Conservation (phyloP, 2,797 vertebrate species). For the Sarcoramphus papa region DNA sequence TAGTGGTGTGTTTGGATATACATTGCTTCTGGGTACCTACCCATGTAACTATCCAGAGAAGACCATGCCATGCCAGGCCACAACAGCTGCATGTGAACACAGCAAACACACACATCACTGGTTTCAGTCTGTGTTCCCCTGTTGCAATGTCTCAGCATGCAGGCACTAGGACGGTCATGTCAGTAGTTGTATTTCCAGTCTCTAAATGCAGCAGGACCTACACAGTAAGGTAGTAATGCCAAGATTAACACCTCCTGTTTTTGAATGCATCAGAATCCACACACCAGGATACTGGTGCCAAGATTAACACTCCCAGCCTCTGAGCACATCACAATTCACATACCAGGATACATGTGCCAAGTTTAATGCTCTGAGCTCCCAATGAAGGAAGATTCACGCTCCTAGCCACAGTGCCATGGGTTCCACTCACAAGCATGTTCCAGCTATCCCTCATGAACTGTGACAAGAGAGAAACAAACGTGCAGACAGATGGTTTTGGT, state of each 20-base stretch:
- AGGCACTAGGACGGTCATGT: background rate
- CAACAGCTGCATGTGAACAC: background rate
- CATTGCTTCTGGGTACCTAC: background rate
- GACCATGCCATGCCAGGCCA: background rate
- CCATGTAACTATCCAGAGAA: background rate
- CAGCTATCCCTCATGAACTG: background rate
- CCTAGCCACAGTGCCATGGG: background rate
- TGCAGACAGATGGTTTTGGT: conserved; percentile 49
- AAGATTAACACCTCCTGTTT: conserved; percentile 29
- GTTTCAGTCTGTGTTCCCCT: background rate
- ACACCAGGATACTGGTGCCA: background rate
- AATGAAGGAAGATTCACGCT: background rate
- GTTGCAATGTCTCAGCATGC: background rate
- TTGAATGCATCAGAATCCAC: background rate
- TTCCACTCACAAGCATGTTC: background rate
- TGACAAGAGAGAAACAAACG: background rate
- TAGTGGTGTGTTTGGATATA: background rate
- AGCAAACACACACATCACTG: background rate
- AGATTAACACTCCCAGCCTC: conserved; percentile 28
- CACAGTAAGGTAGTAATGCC: background rate
- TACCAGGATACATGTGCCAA: background rate
- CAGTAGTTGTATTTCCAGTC: background rate
- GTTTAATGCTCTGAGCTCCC: background rate
- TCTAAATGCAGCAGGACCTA: background rate
- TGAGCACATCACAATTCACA: background rate